Evolutionary conservation across 2,113 vertebrate genomes (phyloP), one percentile per base, ranked within the genome.

Genomic region (Blennius ocellaris): DNA sequence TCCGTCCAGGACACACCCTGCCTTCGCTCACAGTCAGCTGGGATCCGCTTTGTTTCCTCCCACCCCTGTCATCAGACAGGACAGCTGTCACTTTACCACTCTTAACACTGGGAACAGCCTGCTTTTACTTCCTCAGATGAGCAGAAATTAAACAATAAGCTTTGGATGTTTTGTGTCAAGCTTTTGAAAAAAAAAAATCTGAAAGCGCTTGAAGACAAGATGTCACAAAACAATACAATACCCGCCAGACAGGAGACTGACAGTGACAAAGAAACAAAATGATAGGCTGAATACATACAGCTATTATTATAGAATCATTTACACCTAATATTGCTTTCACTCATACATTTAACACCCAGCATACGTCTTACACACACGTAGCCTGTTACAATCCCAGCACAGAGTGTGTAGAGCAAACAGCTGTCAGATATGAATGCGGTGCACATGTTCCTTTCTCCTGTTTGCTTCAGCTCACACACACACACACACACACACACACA

Each of bases 251-350:
- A n/a, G 10, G 50, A 41, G 68, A 50, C 50, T 36, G 65, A 70
- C 58, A 52, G 62, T 10, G 50, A 75, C 73, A 65, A 58, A 73
- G 63, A 39, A n/a, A 69, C 63, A 48, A 78, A 84, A 87, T 70
- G 47, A 81, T 56, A 68, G 68, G 56, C 50, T 77, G 75, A 55
- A 64, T 10, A 9, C 60, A 72, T 66, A 45, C 45, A n/a, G 12
- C 43, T 40, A 76, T 85, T 85, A 83, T 85, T 85, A 83, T 39
- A 54, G 56, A 82, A 78, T 78, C 63, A 63, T 57, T 59, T 59
- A 75, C 64, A 75, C 59, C 57, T 70, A 56, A 76, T 72, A 50
- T 55, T 70, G 21, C 62, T 78, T 15, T 70, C 59, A 12, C 15
- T 52, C 69, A 64, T 47, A 54, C 41, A 17, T 81, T 69, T 68